Conservation (phyloP, 2,113 vertebrate species). For the Antigone vipio region DNA sequence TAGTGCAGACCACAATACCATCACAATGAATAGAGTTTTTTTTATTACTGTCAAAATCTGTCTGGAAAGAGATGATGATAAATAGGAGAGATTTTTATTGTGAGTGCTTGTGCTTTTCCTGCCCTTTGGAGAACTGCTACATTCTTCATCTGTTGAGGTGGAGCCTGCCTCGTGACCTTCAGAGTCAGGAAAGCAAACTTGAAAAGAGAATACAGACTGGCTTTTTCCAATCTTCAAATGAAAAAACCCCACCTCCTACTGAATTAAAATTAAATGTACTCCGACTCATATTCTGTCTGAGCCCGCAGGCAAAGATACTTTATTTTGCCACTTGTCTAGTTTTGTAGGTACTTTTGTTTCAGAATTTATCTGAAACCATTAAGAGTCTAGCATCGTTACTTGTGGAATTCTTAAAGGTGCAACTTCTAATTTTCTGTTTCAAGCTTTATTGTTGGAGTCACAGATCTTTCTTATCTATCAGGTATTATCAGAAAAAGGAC, state of each 20-base stretch:
- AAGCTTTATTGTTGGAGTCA: background rate
- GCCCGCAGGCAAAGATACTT: background rate
- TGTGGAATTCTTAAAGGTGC: background rate
- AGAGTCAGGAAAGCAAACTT: background rate
- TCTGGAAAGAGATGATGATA: background rate
- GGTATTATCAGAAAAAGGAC: background rate
- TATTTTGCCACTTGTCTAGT: slow-evolving; percentile 9
- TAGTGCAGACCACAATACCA: background rate
- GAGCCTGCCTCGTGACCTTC: background rate
- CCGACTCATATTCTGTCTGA: slow-evolving; percentile 27
- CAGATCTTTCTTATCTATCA: background rate
- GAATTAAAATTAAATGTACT: background rate
- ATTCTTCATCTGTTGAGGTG: background rate
- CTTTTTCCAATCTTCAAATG: background rate
- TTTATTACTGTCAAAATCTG: background rate
- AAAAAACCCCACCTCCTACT: background rate
- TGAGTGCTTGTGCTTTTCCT: background rate
- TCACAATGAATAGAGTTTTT: background rate
- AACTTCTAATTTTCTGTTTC: background rate
- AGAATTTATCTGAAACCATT: background rate
- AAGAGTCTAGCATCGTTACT: background rate
- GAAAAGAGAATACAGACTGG: background rate
- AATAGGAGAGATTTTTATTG: background rate
- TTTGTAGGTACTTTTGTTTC: background rate
- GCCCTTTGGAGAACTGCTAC: background rate